Conservation (phyloP, 2,888 invertebrate species). For the Pomacea canaliculata region DNA sequence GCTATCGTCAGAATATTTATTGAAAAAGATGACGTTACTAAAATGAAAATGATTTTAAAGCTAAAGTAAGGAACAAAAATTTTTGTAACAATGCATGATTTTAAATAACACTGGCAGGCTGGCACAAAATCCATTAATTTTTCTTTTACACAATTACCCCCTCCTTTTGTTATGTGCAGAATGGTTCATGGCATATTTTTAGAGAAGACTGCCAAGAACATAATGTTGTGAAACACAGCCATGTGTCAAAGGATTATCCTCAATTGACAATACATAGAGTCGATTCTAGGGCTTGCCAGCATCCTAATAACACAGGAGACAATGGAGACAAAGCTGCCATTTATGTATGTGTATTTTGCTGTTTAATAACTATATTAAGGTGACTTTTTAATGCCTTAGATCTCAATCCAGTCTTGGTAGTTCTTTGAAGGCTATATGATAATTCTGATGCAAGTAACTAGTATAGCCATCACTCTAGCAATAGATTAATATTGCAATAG, state of each 20-base stretch:
- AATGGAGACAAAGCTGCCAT: not conserved
- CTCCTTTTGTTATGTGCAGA: not conserved
- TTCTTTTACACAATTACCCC: not conserved
- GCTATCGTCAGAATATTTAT: no score
- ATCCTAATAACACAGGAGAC: not conserved
- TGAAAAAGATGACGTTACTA: no score
- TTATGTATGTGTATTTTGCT: not conserved
- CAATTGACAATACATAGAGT: not conserved
- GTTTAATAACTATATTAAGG: no score
- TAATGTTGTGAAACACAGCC: conserved; percentile 18
- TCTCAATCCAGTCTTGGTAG: not conserved
- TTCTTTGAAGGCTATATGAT: not conserved
- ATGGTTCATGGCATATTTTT: conserved; percentile 23
- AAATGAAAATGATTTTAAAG: no score
- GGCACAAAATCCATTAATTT: no score
- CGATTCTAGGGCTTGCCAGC: not conserved
- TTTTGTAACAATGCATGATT: no score
- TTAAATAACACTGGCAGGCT: no score
- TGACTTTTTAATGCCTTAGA: no score
- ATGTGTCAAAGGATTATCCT: conserved; percentile 1
- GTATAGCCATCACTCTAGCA: no score
- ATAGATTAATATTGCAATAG: no score
- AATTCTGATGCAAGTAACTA: no score
- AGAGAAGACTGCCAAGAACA: conserved; percentile 21
- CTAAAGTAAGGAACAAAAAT: no score